Evolutionary conservation across 2,888 invertebrate genomes (phyloP), one percentile per base, ranked within the genome.

Genomic region (Drosophila sordidapex): DNA sequence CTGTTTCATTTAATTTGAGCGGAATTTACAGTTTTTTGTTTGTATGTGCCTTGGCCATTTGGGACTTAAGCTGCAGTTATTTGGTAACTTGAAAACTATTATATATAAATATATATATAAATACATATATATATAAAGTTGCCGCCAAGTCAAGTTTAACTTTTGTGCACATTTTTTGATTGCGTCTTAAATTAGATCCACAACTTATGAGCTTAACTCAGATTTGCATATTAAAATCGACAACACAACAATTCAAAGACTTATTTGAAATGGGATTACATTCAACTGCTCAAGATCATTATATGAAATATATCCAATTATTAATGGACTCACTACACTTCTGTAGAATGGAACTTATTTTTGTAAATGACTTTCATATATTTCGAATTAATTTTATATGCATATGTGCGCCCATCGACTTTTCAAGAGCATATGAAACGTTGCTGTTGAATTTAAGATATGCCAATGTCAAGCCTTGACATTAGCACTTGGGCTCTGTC

Each of bases 31-130:
- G 27, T 3, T 5, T 7, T 25, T 46, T 31, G 35, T 51, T 38
- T 65, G 31, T 64, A 11, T 64, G 54, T 60, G 48, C 36, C 63
- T 70, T 48, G 46, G 56, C 48, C 15, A 46, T 57, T 59, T 73
- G 51, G 25, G 29, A 21, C 21, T 13, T 25, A 35, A 49, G n/a
- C 33, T 33, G 25, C 36, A 27, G 49, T 27, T 51, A 46, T 46
- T 53, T 15, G 33, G 18, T 25, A 33, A 18, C 76, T 76, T 76
- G 76, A 64, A 76, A 82, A 83, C 77, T 76, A 74, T 70, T 64
- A 3, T 3, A 10, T 27, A 27, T 3, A 27, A 0, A 27, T 10
- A 31, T 31, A 31, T 7, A 7, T 29, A 29, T 2, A 31, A 0
- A 31, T 8, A 31, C 0, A 29, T 31, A 31, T 31, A 10, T 33